Conservation (phyloP, 2,113 vertebrate species). For the Nyctereutes procyonoides region DNA sequence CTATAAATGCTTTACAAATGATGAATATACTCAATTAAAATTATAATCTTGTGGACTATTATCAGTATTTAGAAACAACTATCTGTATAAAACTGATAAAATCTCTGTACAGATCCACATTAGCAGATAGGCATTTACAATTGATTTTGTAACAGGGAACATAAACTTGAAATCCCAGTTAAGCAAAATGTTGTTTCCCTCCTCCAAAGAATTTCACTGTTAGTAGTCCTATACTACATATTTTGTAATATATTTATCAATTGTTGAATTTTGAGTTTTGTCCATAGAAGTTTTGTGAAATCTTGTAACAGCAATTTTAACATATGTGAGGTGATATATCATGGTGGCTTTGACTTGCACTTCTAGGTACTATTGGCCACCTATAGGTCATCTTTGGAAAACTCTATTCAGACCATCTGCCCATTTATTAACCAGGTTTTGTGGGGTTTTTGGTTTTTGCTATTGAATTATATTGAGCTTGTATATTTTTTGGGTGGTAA, state of each 20-base stretch:
- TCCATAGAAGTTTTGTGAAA: background rate
- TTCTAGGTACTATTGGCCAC: background rate
- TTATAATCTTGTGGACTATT: background rate
- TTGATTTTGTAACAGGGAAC: background rate
- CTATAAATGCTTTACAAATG: background rate
- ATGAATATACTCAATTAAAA: background rate
- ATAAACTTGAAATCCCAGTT: background rate
- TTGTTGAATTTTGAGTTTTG: background rate
- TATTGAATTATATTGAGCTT: background rate
- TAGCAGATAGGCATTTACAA: background rate
- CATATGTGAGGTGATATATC: background rate
- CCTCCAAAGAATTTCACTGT: background rate
- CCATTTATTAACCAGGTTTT: background rate
- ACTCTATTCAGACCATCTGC: background rate
- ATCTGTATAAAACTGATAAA: background rate
- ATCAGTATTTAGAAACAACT: conserved; percentile 1
- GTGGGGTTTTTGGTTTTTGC: too few relatives aligned
- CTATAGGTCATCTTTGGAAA: background rate
- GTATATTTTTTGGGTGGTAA: background rate
- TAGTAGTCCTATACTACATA: background rate
- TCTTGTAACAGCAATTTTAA: background rate
- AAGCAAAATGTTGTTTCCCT: background rate
- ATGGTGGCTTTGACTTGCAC: background rate
- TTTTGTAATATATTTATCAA: background rate
- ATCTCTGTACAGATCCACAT: background rate